Evolutionary conservation across 92 coral and sea anemone genomes (phyloP).

Genomic region (Phymanthus crucifer): DNA sequence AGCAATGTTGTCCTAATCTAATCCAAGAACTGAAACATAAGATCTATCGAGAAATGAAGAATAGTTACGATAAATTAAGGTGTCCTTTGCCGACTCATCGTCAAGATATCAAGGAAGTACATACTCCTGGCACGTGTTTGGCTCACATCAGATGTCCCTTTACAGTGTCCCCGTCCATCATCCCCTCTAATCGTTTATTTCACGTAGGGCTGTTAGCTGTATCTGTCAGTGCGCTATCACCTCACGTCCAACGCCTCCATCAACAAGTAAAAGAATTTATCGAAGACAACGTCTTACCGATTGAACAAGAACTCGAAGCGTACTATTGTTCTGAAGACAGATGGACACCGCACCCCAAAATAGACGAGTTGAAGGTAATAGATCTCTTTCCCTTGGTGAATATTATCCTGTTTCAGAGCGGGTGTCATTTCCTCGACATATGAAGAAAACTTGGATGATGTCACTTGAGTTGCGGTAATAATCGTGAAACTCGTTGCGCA

Average conservation of each 20-base stretch:
- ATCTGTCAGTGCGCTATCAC: constrained; percentile 53
- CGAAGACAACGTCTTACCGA: constrained; percentile 56
- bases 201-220: constrained; percentile 65
- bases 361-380: constrained; percentile 83
- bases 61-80: too few relatives aligned
- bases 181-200: neutral
- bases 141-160: too few relatives aligned
- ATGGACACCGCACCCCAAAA: constrained; percentile 80
- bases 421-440: neutral
- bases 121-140: too few relatives aligned
- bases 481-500: neutral
- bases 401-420: neutral
- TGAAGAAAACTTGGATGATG: too few relatives aligned
- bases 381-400: neutral
- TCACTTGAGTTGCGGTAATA: neutral
- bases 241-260: constrained; percentile 69
- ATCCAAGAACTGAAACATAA: too few relatives aligned
- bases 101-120: too few relatives aligned
- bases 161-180: too few relatives aligned
- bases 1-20: too few relatives aligned
- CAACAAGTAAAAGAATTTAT: constrained; percentile 63
- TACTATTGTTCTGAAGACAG: constrained; percentile 65
- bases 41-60: too few relatives aligned
- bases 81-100: too few relatives aligned
- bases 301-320: constrained; percentile 59